A percentile compares a stretch with the other conserved stretches of the same genome.
Evolutionary conservation across 2,797 vertebrate species (phyloP).

Genomic region (Muscicapa comitata): DNA sequence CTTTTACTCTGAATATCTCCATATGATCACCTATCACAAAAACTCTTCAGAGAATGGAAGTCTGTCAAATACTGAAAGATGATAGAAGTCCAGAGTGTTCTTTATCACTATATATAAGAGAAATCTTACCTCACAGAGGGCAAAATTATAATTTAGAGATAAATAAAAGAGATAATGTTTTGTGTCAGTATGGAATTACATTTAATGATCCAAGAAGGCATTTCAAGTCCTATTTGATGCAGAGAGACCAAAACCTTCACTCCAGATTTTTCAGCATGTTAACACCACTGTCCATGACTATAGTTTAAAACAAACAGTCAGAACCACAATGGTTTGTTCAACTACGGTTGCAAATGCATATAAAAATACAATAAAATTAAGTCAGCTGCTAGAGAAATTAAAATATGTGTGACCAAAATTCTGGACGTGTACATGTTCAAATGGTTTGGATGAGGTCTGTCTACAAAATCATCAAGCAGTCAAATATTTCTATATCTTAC

Average conservation of each 20-base stretch:
- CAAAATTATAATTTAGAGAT: not conserved
- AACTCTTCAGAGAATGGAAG: not conserved
- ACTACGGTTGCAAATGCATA: not conserved
- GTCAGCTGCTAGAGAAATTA: not conserved
- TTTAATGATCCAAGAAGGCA: not conserved
- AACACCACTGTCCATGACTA: not conserved
- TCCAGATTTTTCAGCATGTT: not conserved
- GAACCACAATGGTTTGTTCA: not conserved
- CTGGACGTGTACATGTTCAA: rapidly evolving
- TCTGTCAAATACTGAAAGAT: not conserved
- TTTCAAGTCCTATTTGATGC: not conserved
- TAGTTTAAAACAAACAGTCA: not conserved
- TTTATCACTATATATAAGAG: not conserved
- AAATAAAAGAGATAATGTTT: not conserved
- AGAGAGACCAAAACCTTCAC: not conserved
- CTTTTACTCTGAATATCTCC: not conserved
- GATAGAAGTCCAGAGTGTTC: not conserved
- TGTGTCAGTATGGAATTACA: not conserved
- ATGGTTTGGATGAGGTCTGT: not conserved
- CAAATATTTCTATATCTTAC: not conserved
- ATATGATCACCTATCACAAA: not conserved
- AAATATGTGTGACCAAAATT: not conserved
- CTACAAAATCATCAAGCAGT: not conserved
- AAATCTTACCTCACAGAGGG: not conserved
- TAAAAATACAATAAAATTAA: not conserved